Base-by-base conservation (phyloP, 2,797 vertebrate species). In the Schizopygopsis malacanthus region DNA sequence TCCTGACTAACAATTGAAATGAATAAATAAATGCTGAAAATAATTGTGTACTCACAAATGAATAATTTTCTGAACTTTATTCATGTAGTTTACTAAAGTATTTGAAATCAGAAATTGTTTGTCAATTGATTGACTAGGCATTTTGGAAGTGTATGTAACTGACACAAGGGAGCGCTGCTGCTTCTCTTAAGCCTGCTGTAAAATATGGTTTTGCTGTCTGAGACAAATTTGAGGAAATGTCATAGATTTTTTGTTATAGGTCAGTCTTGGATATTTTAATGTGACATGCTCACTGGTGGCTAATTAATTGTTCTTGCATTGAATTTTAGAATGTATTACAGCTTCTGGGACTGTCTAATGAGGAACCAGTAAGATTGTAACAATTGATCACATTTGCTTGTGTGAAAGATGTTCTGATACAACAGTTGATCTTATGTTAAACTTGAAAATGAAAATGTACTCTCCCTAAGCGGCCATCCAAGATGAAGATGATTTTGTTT, bases 121-220 rank as follows among this genome's bases (percentile, higher is more conserved):
- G 47, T 73, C 0, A 4, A 18, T 47, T 73, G 43, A 12, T 28
- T 50, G 71, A 73, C 45, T 52, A 11, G 16, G 16, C 4, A 18
- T 33, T 33, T 75, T 16, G n/a, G n/a, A 25, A 28, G 43, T 37
- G 61, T 56, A 25, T 63, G 11, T 45, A 50, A 33, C 41, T 25
- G 41, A 67, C 59, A 67, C 41, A 80, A 65, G 59, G 10, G 61
- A 80, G 79, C 78, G 25, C 79, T 80, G 61, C 43, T 33, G 61
- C 41, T 50, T 63, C 25, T 65, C 43, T 10, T 28, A 47, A 13
- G 15, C 18, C 28, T 77, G 73, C 33, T 13, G 50, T 18, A 8
- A 22, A 39, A 20, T 22, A 12, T 1, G n/a, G 18, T 59, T 59
- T 4, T 59, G 33, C 75, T 59, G 52, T 41, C 52, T 59, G 33